A percentile compares a stretch with the other conserved stretches of the same genome.
These are phyloP conservation scores for Tribolium castaneum DNA, from an alignment of 1,140 invertebrate species.

Conservation along the genomic window DNA sequence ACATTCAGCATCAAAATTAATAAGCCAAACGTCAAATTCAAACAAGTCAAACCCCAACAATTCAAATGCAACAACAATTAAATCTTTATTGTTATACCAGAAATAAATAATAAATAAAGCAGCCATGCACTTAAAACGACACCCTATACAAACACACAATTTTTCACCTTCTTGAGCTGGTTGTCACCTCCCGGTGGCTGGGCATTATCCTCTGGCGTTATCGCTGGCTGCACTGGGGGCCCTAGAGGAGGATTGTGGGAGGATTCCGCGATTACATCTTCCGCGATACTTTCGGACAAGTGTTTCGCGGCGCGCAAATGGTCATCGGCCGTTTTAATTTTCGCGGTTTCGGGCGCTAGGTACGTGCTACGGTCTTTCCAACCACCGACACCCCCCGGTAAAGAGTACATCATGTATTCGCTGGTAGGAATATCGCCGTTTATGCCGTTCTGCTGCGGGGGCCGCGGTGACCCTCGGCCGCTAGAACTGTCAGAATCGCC, in stretches of 20 bases:
- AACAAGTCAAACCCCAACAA: neutral
- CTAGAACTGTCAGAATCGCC: conserved; percentile 72
- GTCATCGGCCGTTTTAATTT: conserved; percentile 42
- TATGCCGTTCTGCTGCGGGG: conserved; percentile 41
- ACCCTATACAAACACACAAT: conserved; percentile 44
- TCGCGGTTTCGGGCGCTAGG: conserved; percentile 68
- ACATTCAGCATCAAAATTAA: conserved; percentile 30
- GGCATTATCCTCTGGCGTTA: conserved; percentile 17
- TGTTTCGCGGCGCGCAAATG: conserved; percentile 47
- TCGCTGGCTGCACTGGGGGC: conserved; percentile 56
- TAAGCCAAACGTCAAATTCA: conserved; percentile 20
- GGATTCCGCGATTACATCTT: conserved; percentile 54
- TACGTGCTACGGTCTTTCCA: conserved; percentile 88
- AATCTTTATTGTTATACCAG: conserved; percentile 8
- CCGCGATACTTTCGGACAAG: conserved; percentile 55
- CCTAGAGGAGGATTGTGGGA: conserved; percentile 51
- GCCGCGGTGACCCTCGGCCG: conserved; percentile 68
- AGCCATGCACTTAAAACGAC: conserved; percentile 31
- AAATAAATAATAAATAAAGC: conserved; percentile 20
- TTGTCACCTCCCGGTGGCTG: conserved; percentile 30
- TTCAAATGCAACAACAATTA: neutral
- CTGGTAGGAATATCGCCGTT: conserved; percentile 60
- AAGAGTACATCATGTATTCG: conserved; percentile 56
- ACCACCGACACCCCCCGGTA: conserved; percentile 82
- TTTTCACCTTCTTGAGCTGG: conserved; percentile 60